Percentiles rank a stretch among this genome's conserved stretches.
Conservation (phyloP, 2,888 invertebrate genomes). For the Papilio protenor region DNA sequence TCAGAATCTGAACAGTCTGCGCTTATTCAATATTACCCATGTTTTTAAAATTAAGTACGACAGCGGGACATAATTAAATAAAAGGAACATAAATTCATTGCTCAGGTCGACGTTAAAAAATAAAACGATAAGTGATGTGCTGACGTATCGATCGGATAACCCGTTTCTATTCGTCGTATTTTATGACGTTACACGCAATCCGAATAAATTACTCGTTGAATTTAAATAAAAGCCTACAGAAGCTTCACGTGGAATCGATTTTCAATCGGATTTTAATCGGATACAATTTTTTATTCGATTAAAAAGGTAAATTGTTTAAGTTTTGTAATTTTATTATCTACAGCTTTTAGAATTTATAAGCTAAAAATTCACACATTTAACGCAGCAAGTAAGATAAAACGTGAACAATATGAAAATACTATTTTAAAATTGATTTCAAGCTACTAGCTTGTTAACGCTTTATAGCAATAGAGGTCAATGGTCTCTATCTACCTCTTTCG, state of each 20-base stretch:
- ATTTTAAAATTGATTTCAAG: too few relatives aligned
- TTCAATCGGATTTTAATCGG: background rate
- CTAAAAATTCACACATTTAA: too few relatives aligned
- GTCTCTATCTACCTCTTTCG: too few relatives aligned
- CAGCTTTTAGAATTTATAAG: background rate
- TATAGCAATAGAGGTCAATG: too few relatives aligned
- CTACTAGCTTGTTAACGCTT: too few relatives aligned
- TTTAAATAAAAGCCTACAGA: slow-evolving; percentile 28
- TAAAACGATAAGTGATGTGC: slow-evolving; percentile 21
- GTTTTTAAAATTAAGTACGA: background rate
- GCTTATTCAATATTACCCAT: background rate
- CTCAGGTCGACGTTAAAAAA: slow-evolving; percentile 1
- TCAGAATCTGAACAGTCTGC: too few relatives aligned
- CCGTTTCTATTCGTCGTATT: slow-evolving; percentile 34
- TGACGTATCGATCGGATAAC: slow-evolving; percentile 31
- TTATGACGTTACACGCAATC: slow-evolving; percentile 24
- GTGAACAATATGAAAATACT: too few relatives aligned
- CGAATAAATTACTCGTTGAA: slow-evolving; percentile 25
- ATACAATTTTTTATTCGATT: background rate
- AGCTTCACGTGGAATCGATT: background rate
- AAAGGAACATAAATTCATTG: slow-evolving; percentile 27
- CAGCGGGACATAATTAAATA: slow-evolving; percentile 1
- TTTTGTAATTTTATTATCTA: background rate
- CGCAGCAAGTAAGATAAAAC: too few relatives aligned
- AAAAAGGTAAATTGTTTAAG: background rate